Evolutionary conservation across 2,888 invertebrate genomes (phyloP).

Genomic region (Aleiodes testaceus): DNA sequence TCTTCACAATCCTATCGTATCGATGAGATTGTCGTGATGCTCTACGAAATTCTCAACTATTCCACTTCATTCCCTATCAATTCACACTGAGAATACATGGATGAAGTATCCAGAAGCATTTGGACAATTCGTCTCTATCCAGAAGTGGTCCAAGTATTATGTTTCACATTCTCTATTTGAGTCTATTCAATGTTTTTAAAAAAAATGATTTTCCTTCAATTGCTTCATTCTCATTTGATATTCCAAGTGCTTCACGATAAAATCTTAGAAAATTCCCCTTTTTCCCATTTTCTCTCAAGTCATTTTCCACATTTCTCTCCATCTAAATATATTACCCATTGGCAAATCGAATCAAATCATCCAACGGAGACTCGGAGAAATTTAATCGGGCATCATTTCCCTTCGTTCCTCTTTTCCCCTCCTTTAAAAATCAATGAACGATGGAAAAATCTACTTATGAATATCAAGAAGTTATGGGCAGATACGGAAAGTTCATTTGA

Average conservation of each 20-base stretch:
- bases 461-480: conserved; percentile 32
- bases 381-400: conserved; percentile 19
- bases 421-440: conserved; percentile 33
- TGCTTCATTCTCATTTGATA: conserved; percentile 31
- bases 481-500: conserved; percentile 28
- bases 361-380: conserved; percentile 20
- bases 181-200: neutral
- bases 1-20: conserved; percentile 4
- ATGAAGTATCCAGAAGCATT: conserved; percentile 14
- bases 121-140: conserved; percentile 25
- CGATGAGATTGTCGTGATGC: conserved; percentile 12
- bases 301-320: neutral
- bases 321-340: conserved; percentile 34
- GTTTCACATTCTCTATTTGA: no score
- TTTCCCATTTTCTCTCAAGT: conserved; percentile 1
- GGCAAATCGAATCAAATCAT: conserved; percentile 25
- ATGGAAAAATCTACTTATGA: conserved; percentile 26
- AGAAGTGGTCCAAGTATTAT: conserved; percentile 9
- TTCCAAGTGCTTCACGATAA: conserved; percentile 12
- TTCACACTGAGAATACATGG: conserved; percentile 6
- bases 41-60: conserved; percentile 8
- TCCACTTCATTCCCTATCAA: conserved; percentile 11
- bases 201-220: conserved; percentile 27
- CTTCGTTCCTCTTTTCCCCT: neutral
- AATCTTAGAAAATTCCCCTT: conserved; percentile 36